Percentiles rank a stretch among this genome's conserved stretches.
Conservation (phyloP, 2,113 vertebrate genomes). For the Engystomops pustulosus region DNA sequence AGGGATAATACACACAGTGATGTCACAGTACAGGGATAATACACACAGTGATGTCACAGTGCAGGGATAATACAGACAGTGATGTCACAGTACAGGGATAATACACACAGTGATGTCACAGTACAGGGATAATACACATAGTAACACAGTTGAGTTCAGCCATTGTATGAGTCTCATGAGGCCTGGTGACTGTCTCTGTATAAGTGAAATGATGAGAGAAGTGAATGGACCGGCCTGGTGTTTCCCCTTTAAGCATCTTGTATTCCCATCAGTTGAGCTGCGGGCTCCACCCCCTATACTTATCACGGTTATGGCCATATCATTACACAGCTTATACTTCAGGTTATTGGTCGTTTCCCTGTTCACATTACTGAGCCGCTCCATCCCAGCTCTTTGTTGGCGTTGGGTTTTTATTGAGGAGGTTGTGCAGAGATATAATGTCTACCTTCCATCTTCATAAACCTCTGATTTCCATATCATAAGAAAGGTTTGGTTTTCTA, state of each 20-base stretch:
- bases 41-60: not conserved
- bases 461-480: not conserved
- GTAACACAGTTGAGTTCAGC: too few relatives aligned
- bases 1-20: not conserved
- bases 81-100: not conserved
- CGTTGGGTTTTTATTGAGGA: not conserved
- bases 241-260: not conserved
- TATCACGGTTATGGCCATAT: not conserved
- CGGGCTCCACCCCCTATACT: not conserved
- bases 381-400: not conserved
- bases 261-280: not conserved
- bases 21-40: not conserved
- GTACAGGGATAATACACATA: too few relatives aligned
- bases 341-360: not conserved
- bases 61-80: not conserved
- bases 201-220: too few relatives aligned
- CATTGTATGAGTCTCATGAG: too few relatives aligned
- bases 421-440: not conserved
- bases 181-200: too few relatives aligned
- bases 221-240: not conserved
- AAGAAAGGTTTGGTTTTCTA: slow-evolving; percentile 14
- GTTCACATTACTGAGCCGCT: not conserved
- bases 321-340: not conserved
- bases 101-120: too few relatives aligned
- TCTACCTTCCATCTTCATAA: not conserved